Evolutionary conservation across 2,888 invertebrate genomes (phyloP), one percentile per base, ranked within the genome.

Genomic region (Leptinotarsa peninsularis): DNA sequence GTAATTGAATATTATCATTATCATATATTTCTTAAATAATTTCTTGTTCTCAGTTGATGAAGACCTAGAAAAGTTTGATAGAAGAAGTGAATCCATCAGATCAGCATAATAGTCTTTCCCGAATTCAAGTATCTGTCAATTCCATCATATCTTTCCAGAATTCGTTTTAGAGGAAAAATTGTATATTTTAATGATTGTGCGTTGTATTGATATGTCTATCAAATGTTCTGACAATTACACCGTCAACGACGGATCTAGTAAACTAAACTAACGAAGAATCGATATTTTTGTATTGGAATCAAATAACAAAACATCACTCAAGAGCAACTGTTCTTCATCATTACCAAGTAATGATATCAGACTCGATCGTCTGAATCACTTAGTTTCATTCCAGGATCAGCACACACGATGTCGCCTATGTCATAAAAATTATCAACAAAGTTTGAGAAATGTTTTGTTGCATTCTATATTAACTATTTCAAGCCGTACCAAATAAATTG

Each of bases 81-180:
- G 79, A 78, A 15, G 79, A 79, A 13, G 81, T 81, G n/a, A 79
- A 82, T 54, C 27, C 78, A 27, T 68, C 74, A 60, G 81, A 83
- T 72, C 80, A 83, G 67, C 82, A 83, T 66, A 76, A 83, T 4
- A 79, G 80, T 69, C 66, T 81, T 14, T 84, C 84, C 5, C 1
- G 27, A 27, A 27, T 4, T 27, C 27, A 27, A 27, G 27, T 27
- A 27, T 27, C 27, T 5, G 5, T 5, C 27, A 27, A 27, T 27
- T 27, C 4, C 5, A 27, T 27, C 5, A 27, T 27, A 27, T 27
- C 5, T 27, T 27, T 27, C 1, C 33, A 23, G 69, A 27, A 33
- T 52, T 15, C 10, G 33, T 7, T 18, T 56, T n/a, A 69, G 33
- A n/a, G 69, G 43, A 56, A 18, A 69, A 56, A 33, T 69, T 56